Percentiles rank a stretch among this genome's conserved stretches.
Conservation (phyloP, 1,140 invertebrate species). For the Phymorhynchus buccinoides region DNA sequence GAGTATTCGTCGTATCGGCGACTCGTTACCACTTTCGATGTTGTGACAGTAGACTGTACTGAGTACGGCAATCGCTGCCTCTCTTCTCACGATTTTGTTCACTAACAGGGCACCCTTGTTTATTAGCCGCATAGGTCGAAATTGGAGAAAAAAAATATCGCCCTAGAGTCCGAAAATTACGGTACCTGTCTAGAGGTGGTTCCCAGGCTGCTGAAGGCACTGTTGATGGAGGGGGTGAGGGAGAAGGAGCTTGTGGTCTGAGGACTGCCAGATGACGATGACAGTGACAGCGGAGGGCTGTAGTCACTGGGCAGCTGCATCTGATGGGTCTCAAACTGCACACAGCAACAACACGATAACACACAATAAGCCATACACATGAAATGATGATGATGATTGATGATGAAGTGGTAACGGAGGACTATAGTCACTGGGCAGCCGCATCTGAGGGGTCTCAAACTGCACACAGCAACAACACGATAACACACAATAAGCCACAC, state of each 20-base stretch:
- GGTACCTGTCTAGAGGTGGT: slow-evolving; percentile 44
- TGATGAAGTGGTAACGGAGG: neutral
- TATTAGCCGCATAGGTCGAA: too few relatives aligned
- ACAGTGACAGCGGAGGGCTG: neutral
- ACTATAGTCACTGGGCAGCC: slow-evolving; percentile 13
- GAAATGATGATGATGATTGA: neutral
- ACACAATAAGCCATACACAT: neutral
- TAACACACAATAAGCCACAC: neutral
- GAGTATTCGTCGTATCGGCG: too few relatives aligned
- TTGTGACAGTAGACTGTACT: too few relatives aligned
- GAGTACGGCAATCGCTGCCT: too few relatives aligned
- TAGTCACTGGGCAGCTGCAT: slow-evolving; percentile 25
- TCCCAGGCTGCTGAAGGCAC: slow-evolving; percentile 62
- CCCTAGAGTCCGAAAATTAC: too few relatives aligned
- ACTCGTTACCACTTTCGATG: too few relatives aligned
- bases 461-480: slow-evolving; percentile 22
- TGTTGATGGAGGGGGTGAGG: slow-evolving; percentile 61
- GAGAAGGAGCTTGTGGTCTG: slow-evolving; percentile 41
- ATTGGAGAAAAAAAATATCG: too few relatives aligned
- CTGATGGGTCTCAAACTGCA: slow-evolving; percentile 39
- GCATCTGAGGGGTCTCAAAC: slow-evolving; percentile 38
- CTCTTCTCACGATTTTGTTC: too few relatives aligned
- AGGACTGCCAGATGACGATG: neutral
- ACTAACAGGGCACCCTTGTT: too few relatives aligned
- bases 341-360: neutral